Conservation (phyloP, 2,888 invertebrate species). For the Oligia fasciuncula region DNA sequence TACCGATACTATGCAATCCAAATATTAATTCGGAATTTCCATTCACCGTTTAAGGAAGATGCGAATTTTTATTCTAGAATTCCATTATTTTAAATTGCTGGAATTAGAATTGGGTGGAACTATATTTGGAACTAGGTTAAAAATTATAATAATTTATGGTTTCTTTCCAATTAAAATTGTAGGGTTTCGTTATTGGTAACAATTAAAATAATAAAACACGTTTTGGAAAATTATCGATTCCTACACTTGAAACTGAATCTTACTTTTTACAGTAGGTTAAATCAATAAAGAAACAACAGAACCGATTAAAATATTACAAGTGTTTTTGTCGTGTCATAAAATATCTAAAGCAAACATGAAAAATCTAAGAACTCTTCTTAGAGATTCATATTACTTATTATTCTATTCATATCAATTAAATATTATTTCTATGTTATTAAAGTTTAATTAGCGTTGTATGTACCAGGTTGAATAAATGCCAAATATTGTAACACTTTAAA, state of each 20-base stretch:
- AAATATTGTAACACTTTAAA: not conserved
- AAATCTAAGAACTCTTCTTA: too few species aligned
- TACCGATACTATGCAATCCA: constrained; percentile 66
- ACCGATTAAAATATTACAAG: not conserved
- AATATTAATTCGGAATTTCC: constrained; percentile 84
- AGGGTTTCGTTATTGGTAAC: not conserved
- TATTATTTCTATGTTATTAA: not conserved
- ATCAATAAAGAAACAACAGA: not conserved
- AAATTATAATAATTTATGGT: not conserved
- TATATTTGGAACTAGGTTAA: not conserved
- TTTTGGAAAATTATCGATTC: not conserved
- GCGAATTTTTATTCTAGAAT: constrained; percentile 63
- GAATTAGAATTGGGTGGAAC: not conserved
- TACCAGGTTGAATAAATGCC: too few species aligned
- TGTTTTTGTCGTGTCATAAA: not conserved
- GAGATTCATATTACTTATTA: not conserved
- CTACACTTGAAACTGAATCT: not conserved
- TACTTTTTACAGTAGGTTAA: not conserved
- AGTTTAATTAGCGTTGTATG: not conserved
- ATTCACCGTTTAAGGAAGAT: constrained; percentile 65
- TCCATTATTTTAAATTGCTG: constrained; percentile 26
- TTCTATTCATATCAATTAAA: not conserved
- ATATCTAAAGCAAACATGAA: not conserved
- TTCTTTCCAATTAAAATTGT: too few species aligned
- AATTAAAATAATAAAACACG: not conserved